These are phyloP conservation scores for Dysmachus trigonus DNA, from an alignment of 2,888 invertebrate species.

Conservation along the genomic window DNA sequence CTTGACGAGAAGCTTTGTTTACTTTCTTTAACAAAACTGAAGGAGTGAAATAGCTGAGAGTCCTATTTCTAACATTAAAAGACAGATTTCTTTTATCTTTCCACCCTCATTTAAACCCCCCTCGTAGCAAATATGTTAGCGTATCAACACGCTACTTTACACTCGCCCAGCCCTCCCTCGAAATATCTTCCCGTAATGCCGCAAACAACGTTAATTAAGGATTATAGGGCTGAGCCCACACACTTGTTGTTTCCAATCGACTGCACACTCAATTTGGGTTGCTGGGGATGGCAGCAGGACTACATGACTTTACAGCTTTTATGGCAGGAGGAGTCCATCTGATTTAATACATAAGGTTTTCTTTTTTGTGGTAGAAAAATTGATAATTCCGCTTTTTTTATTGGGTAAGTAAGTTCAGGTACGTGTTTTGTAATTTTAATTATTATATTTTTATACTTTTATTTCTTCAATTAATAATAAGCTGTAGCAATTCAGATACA, in stretches of 20 bases:
- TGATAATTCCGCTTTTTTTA: neutral
- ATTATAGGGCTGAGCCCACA: slow-evolving; percentile 49
- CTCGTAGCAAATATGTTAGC: slow-evolving; percentile 13
- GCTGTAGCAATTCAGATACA: no score
- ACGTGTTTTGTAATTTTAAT: no score
- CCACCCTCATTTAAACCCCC: slow-evolving; percentile 30
- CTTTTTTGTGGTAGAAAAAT: neutral
- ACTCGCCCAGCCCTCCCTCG: neutral
- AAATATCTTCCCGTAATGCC: slow-evolving; percentile 21
- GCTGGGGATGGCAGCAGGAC: neutral
- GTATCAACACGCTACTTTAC: slow-evolving; percentile 30
- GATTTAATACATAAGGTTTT: neutral
- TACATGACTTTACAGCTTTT: slow-evolving; percentile 27
- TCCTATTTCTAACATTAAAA: neutral
- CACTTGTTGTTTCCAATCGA: slow-evolving; percentile 50
- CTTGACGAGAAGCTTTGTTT: neutral
- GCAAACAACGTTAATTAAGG: slow-evolving; percentile 51
- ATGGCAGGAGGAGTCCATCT: neutral
- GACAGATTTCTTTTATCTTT: slow-evolving; percentile 37
- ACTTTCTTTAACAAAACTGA: neutral
- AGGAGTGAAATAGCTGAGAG: neutral
- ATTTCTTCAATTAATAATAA: no score
- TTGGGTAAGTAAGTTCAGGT: no score
- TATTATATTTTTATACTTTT: no score
- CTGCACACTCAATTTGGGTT: slow-evolving; percentile 32